A percentile compares a stretch with the other conserved stretches of the same genome.
These are phyloP conservation scores for Neosilurus mollespiculum DNA, from an alignment of 2,797 vertebrate species.

Conservation along the genomic window DNA sequence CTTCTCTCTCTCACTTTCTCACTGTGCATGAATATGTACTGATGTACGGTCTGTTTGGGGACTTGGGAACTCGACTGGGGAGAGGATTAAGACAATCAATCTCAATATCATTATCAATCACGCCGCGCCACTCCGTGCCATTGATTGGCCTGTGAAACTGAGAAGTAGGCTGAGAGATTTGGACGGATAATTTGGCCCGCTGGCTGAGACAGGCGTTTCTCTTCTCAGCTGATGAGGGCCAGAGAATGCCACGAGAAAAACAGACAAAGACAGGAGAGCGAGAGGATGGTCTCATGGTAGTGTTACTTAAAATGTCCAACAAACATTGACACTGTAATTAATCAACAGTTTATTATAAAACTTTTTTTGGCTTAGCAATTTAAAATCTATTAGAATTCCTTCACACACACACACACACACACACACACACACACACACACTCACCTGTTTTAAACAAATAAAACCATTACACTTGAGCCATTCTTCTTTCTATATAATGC, in stretches of 20 bases:
- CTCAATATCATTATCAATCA: slow-evolving; percentile 89
- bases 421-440: no score
- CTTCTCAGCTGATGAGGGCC: slow-evolving; percentile 46
- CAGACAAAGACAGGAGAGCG: background rate
- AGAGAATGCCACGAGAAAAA: slow-evolving; percentile 53
- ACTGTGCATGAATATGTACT: slow-evolving; percentile 75
- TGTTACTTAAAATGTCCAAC: background rate
- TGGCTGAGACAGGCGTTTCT: slow-evolving; percentile 60
- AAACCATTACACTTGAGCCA: background rate
- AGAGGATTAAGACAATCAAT: slow-evolving; percentile 88
- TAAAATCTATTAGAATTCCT: background rate
- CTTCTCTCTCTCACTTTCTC: slow-evolving; percentile 58
- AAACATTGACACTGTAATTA: background rate
- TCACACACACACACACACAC: background rate
- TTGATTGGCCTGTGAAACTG: slow-evolving; percentile 80
- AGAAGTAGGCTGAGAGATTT: slow-evolving; percentile 83
- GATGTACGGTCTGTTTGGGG: slow-evolving; percentile 77
- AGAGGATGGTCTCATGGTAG: background rate
- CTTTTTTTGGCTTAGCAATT: no score
- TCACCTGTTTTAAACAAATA: background rate
- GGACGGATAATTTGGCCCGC: slow-evolving; percentile 82
- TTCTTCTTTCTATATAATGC: background rate
- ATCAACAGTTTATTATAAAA: background rate
- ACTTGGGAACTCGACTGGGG: slow-evolving; percentile 77
- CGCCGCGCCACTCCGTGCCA: slow-evolving; percentile 74